Evolutionary conservation across 1,140 invertebrate genomes (phyloP), one percentile per base, ranked within the genome.

Genomic region (Nixonia krombeini): DNA sequence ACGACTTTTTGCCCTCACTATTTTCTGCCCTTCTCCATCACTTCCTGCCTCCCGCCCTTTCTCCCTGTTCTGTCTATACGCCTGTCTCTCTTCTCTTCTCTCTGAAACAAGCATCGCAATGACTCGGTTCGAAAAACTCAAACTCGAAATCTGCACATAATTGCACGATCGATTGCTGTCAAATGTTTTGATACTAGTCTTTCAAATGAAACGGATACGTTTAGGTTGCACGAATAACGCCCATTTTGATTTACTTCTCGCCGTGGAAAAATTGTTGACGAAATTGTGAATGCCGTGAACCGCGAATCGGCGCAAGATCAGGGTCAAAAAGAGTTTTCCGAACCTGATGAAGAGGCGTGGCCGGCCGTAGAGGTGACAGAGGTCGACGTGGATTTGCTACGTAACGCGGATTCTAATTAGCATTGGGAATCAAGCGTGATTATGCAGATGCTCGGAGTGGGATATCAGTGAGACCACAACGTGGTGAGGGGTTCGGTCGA

Each of bases 351-450:
- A 56, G 33, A 67, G 67, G 56, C 56, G 68, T 63, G 73, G 62
- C 58, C 63, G 33, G 50, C 37, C 52, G 29, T 41, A 35, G 57
- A 75, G 67, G 68, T 77, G 68, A 79, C 55, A 67, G 66, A 70
- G 74, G 72, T 75, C 62, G 72, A 78, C 72, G 71, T 66, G 72
- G 72, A 77, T 75, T 78, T 73, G 76, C 72, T 70, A 70, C 68
- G 68, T 76, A 71, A 72, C 67, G 59, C 56, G 72, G 74, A 75
- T 76, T 80, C 78, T 83, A 83, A 83, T 83, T 84, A 83, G 82
- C 80, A 81, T 80, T 77, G 75, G 80, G 76, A 81, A 81, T 82
- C 78, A 68, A 70, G 73, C 69, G 74, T 81, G 75, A 84, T 82
- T 83, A 81, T 84, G 80, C 78, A 81, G 73, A 82, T 80, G 79